phyloP scores from a whole-genome alignment of 2,888 invertebrate genomes.

The Griposia aprilina region DNA sequence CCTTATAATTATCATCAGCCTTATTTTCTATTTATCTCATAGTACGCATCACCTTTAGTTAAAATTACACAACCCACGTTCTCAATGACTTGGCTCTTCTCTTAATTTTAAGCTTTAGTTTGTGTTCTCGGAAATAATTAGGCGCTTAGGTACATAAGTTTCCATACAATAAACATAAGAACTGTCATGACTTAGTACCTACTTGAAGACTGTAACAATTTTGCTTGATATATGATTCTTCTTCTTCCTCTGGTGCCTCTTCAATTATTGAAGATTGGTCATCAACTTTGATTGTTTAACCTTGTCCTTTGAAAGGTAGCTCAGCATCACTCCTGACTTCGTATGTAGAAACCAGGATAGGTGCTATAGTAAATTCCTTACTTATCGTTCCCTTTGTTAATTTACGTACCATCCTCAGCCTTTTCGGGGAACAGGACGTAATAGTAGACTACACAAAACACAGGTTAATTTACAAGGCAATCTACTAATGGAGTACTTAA shows the following conservation, averaged over 20 bases:
- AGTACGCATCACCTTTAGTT: not conserved
- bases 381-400: slow-evolving; percentile 15
- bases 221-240: too few relatives aligned
- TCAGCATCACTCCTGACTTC: not conserved
- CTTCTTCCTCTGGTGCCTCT: not conserved
- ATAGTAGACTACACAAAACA: slow-evolving; percentile 36
- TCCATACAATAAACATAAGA: not conserved
- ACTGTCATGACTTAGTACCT: too few relatives aligned
- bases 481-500: slow-evolving; percentile 72
- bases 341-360: not conserved
- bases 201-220: too few relatives aligned
- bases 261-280: not conserved
- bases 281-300: not conserved
- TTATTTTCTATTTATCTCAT: not conserved
- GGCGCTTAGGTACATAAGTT: slow-evolving; percentile 3
- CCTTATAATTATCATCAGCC: not conserved
- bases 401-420: slow-evolving; percentile 22
- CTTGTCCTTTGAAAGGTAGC: not conserved
- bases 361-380: slow-evolving; percentile 21
- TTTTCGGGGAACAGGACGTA: slow-evolving; percentile 25
- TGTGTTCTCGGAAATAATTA: slow-evolving; percentile 25
- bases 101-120: not conserved
- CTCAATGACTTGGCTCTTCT: not conserved
- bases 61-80: not conserved
- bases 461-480: slow-evolving; percentile 71